Percentiles rank a stretch among this genome's conserved stretches.
phyloP scores from a whole-genome alignment of 2,888 invertebrate species.

The Pycnomerus fuliginosus region DNA sequence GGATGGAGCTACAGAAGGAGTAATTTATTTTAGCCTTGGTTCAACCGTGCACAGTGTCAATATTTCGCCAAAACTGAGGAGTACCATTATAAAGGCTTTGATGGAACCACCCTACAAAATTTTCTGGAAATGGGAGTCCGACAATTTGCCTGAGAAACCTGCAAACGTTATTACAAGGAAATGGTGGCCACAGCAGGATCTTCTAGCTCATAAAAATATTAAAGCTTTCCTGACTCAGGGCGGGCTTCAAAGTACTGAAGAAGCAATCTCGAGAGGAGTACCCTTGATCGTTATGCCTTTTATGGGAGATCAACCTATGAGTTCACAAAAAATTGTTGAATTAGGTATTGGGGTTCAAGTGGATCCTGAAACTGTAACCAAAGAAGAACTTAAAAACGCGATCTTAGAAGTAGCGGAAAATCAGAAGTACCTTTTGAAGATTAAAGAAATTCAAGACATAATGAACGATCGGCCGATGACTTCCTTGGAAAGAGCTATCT shows the following conservation, averaged over 20 bases:
- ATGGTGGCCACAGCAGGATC: too few relatives aligned
- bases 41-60: conserved; percentile 48
- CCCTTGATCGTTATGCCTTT: conserved; percentile 32
- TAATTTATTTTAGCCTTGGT: conserved; percentile 51
- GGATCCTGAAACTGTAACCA: conserved; percentile 34
- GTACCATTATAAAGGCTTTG: too few relatives aligned
- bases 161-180: conserved; percentile 49
- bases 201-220: too few relatives aligned
- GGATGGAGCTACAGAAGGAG: too few relatives aligned
- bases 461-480: too few relatives aligned
- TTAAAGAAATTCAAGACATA: too few relatives aligned
- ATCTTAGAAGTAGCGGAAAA: conserved; percentile 37
- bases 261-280: conserved; percentile 27
- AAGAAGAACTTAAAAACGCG: conserved; percentile 31
- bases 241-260: conserved; percentile 29
- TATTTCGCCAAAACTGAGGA: conserved; percentile 41
- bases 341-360: conserved; percentile 32
- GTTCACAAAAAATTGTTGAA: conserved; percentile 31
- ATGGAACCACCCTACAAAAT: too few relatives aligned
- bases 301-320: conserved; percentile 27
- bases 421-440: conserved; percentile 32
- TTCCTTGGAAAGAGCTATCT: too few relatives aligned
- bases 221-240: too few relatives aligned
- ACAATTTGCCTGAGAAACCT: conserved; percentile 44
- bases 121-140: too few relatives aligned